Base-by-base conservation (phyloP, 2,113 vertebrate genomes). In the Martes martes region DNA sequence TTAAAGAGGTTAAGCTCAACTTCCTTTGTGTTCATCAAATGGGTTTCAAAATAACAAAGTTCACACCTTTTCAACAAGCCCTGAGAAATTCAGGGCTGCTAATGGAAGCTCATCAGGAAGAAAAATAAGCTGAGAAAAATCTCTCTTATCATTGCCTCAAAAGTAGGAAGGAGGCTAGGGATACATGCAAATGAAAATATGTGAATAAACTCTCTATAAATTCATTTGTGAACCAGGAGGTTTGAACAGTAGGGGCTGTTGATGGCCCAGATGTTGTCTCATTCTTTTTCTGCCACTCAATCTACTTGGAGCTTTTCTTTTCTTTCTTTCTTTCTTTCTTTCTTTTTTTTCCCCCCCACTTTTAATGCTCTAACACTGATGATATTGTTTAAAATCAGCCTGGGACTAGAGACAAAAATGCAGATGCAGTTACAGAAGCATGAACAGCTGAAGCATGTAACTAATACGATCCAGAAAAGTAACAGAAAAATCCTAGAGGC, bases 361-460 rank as follows among this genome's bases (percentile, higher is more conserved):
- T 67, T 90, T 67, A 94, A 93, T 61, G 71, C n/a, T 97, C 57
- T 88, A 88, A 95, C 14, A 14, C 52, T 86, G 91, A 91, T 95
- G 93, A 83, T 86, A 80, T 63, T 76, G 84, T 47, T 85, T 92
- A 91, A 92, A 96, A 93, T 84, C 81, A 73, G 71, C 86, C 91
- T 92, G 95, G 33, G 84, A 97, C 73, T 85, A 63, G n/a, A 95
- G 59, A 81, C 36, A 33, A 95, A 96, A 96, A 67, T 61, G 39
- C 42, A 92, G 74, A 93, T 94, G 39, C 45, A 47, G 57, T 96
- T 96, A 89, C 21, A 2, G 3, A 97, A 89, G 67, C 78, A 73
- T 91, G 87, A 97, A 89, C 82, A 97, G 84, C 28, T 87, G n/a
- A 97, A 90, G 57, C 83, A 92, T 85, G 88, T 95, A 97, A 94